Evolutionary conservation across 1,140 invertebrate species (phyloP).

Genomic region (Oryctes rhinoceros): DNA sequence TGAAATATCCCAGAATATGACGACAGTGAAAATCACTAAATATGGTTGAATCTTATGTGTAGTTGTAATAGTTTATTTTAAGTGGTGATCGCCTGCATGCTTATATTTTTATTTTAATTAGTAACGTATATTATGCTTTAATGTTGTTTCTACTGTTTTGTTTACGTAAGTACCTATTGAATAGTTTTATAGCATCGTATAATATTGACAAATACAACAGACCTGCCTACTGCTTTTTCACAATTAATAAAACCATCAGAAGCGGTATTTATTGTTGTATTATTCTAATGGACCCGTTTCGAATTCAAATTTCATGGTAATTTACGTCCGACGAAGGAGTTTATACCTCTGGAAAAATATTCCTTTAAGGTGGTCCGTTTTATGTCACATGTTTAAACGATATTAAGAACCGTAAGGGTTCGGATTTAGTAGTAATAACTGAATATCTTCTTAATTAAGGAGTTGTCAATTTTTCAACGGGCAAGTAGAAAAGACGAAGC

Average conservation of each 20-base stretch:
- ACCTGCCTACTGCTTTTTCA: conserved; percentile 17
- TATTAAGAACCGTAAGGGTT: conserved; percentile 15
- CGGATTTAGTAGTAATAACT: conserved; percentile 9
- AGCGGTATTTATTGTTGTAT: conserved; percentile 15
- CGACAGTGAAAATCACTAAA: background rate
- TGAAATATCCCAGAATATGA: background rate
- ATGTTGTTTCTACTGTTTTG: conserved; percentile 9
- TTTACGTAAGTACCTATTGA: conserved; percentile 10
- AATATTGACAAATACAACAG: conserved; percentile 12
- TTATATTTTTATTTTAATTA: conserved; percentile 21
- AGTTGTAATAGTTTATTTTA: background rate
- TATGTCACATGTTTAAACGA: conserved; percentile 18
- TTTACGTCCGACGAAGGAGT: background rate
- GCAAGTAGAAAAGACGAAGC: background rate
- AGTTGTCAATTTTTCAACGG: background rate
- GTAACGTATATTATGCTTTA: background rate
- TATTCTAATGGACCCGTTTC: conserved; percentile 10
- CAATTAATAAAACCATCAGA: conserved; percentile 22
- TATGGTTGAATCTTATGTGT: background rate
- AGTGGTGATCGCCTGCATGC: background rate
- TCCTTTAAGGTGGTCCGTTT: conserved; percentile 3
- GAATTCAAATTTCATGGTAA: conserved; percentile 11
- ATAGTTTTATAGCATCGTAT: conserved; percentile 7
- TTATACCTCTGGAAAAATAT: conserved; percentile 11
- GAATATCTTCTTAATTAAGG: conserved; percentile 18